Evolutionary conservation across 2,888 invertebrate species (phyloP), one percentile per base, ranked within the genome.

Genomic region (Yponomeuta cagnagella): DNA sequence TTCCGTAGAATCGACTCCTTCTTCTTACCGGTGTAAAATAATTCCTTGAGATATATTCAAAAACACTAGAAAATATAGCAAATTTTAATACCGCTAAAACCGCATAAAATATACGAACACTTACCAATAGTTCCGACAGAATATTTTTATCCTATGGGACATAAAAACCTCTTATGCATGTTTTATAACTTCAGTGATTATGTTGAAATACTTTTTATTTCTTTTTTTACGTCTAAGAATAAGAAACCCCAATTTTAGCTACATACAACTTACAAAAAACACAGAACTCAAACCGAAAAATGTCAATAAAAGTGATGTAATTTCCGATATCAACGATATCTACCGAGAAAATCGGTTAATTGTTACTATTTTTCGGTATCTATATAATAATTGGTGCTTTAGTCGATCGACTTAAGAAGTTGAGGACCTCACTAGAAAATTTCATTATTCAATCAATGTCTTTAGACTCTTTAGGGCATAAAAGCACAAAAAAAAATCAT

Each of bases 291-390:
- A 64, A 65, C 2, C 65, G 65, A 65, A 65, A 65, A 65, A 65
- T 65, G 65, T 65, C 65, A 65, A 65, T 65, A 65, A 65, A 65
- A 65, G 31, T 30, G 65, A 31, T 65, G 65, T 33, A 12, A 23
- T 30, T 33, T 31, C 30, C 65, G 65, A 6, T 33, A 65, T 12
- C 4, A 8, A 31, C 65, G 65, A 6, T 33, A 65, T 12, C 4
- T 23, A 31, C 1, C 23, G 65, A 65, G 4, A 31, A 30, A 30
- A 65, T 33, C 65, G 65, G 33, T 65, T 31, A 2, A 1, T 10
- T 1, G 0, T 31, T 65, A 65, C 65, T n/a, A 23, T 31, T 30
- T 31, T 65, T 65, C 30, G 64, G 43, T 9, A 31, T 64, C 23
- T 1, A 10, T 64, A 30, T 5, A 43, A 43, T 43, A 43, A 43